phyloP scores from a whole-genome alignment of 2,888 invertebrate genomes.

The Phrixothrix hirtus region DNA sequence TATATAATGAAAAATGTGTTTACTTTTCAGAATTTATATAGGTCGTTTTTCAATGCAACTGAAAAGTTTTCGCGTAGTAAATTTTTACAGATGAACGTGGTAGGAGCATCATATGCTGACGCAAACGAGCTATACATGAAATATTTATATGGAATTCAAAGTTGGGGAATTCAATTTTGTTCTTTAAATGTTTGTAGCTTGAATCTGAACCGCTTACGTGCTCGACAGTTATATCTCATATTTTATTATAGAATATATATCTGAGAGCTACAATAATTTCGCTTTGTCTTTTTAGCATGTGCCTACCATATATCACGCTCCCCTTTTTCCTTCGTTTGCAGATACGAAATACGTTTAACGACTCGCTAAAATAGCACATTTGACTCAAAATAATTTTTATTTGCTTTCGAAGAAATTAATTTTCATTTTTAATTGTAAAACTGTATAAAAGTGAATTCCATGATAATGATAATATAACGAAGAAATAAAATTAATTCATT shows the following conservation, averaged over 20 bases:
- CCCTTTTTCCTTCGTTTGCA: constrained; percentile 27
- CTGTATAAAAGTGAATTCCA: too few species aligned
- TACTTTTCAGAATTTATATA: constrained; percentile 36
- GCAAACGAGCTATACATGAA: constrained; percentile 40
- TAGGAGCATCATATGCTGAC: constrained; percentile 34
- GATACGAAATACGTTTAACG: constrained; percentile 25
- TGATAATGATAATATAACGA: too few species aligned
- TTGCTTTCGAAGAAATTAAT: constrained; percentile 9
- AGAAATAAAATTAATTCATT: too few species aligned
- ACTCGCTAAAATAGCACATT: constrained; percentile 19
- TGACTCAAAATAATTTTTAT: constrained; percentile 21
- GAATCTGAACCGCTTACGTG: constrained; percentile 36
- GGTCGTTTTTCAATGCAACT: constrained; percentile 19
- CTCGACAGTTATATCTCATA: constrained; percentile 36
- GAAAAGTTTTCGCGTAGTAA: constrained; percentile 30
- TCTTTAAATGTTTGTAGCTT: constrained; percentile 38
- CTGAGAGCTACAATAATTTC: constrained; percentile 36
- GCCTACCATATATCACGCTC: constrained; percentile 31
- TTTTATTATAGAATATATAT: constrained; percentile 36
- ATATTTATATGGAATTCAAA: constrained; percentile 39
- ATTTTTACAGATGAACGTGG: constrained; percentile 34
- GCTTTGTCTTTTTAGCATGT: constrained; percentile 39
- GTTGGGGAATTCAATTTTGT: constrained; percentile 39
- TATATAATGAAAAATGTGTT: constrained; percentile 42
- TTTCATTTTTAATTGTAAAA: constrained; percentile 5